Evolutionary conservation across 2,797 vertebrate species (phyloP).

Genomic region (Zalophus californianus): DNA sequence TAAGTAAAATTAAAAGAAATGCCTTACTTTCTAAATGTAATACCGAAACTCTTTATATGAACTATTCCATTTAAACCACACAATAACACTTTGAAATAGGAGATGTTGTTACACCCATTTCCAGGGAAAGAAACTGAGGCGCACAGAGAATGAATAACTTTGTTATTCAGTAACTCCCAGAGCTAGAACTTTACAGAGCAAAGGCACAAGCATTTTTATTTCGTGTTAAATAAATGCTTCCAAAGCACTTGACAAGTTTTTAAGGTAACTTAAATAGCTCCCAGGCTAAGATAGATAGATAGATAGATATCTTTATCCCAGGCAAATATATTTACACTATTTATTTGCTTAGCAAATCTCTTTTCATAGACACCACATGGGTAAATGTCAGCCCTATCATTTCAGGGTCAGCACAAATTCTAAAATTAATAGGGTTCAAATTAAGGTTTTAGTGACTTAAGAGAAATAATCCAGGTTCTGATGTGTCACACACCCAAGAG

Average conservation of each 20-base stretch:
- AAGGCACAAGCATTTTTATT: background rate
- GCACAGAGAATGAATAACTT: background rate
- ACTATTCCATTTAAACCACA: constrained; percentile 6
- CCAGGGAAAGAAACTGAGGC: background rate
- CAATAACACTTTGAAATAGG: background rate
- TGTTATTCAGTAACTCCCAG: background rate
- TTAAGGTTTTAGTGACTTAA: background rate
- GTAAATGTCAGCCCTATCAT: constrained; percentile 57
- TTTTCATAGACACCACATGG: constrained; percentile 23
- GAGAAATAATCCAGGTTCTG: background rate
- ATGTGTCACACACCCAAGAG: background rate
- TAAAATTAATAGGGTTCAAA: constrained; percentile 58
- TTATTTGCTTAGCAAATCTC: constrained; percentile 64
- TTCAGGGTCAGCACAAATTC: constrained; percentile 45
- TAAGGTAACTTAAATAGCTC: constrained; percentile 10
- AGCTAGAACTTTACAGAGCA: background rate
- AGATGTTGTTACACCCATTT: background rate
- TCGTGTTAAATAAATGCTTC: constrained; percentile 23
- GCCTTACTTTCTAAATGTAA: background rate
- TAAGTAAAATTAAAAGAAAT: background rate
- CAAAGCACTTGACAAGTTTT: constrained; percentile 39
- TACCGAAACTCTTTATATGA: background rate
- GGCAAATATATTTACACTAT: constrained; percentile 47
- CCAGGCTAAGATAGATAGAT: background rate
- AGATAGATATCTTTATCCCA: background rate